Base-by-base conservation (phyloP, 2,888 invertebrate species). In the Venustoraphidia nigricollis region DNA sequence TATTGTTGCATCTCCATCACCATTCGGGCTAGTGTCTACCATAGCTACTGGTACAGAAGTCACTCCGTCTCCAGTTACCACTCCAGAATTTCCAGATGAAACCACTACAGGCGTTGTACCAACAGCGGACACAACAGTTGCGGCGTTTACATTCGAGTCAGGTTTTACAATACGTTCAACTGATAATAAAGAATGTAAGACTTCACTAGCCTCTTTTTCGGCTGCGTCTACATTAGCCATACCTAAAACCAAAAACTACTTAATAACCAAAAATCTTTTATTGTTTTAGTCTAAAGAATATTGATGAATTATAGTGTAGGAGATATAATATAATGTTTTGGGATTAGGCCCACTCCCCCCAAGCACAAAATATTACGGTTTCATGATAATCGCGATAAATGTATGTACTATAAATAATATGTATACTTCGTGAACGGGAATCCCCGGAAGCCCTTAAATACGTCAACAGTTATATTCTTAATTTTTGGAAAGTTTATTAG, bases 181-280 rank as follows among this genome's bases (percentile, higher is more conserved):
- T 9, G 79, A 78, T 48, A 81, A 64, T 52, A 81, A 64, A 13
- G 79, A 77, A 61, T 80, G 79, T 47, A 81, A 66, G 41, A 81
- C 80, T 66, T 81, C 81, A 59, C 79, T 81, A 14, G 81, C 81
- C 62, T 81, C 81, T 63, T 79, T 80, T 66, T 80, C 81, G 36
- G 80, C 80, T 51, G 76, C 72, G 62, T 77, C 77, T 55, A 77
- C 77, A 57, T 71, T 72, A 61, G 77, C 74, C 77, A 77, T 76
- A 66, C 73, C 71, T 60, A 70, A 69, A 63, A 67, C 72, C 56
- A 27, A 27, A 27, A 27, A 27, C 17, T 3, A 17, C 2, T 17
- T 17, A 4, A 17, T 17, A 17, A 70, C 70, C 70, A 71, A 69
- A 54, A 53, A 46, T 39, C 37, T 10, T 17, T 17, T 17, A 17